Evolutionary conservation across 2,797 vertebrate species (phyloP).

Genomic region (Rhinophrynus dorsalis): DNA sequence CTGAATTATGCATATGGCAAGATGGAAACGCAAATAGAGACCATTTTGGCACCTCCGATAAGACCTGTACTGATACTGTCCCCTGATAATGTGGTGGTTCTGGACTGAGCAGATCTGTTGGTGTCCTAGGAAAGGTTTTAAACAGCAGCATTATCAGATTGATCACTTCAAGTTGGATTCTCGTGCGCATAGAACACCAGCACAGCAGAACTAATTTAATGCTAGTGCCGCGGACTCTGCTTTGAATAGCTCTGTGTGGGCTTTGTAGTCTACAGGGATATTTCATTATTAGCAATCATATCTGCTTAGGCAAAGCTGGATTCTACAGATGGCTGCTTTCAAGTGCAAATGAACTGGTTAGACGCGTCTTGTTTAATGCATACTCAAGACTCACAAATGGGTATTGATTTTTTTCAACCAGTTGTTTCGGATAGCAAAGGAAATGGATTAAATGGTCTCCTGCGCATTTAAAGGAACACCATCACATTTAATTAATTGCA

Average conservation of each 20-base stretch:
- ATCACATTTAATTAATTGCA: conserved; percentile 99
- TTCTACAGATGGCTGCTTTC: conserved; percentile 99
- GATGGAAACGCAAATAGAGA: too few species aligned
- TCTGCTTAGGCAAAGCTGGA: conserved; percentile 99
- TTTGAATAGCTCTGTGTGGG: conserved; percentile 90
- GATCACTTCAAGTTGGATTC: conserved; percentile 70
- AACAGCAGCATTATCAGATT: conserved; percentile 68
- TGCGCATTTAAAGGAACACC: conserved; percentile 98
- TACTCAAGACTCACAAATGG: conserved; percentile 99
- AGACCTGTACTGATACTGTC: too few species aligned
- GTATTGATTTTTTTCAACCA: conserved; percentile 98
- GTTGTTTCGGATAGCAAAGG: conserved; percentile 96
- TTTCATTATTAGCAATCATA: conserved; percentile 99
- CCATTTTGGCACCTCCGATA: too few species aligned
- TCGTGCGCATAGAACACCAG: conserved; percentile 69
- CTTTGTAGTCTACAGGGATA: conserved; percentile 95
- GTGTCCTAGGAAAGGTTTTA: conserved; percentile 62
- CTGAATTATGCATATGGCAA: too few species aligned
- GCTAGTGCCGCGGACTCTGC: conserved; percentile 93
- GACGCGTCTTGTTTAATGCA: conserved; percentile 99
- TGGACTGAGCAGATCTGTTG: conserved; percentile 52
- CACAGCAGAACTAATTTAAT: conserved; percentile 89
- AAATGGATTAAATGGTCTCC: conserved; percentile 99
- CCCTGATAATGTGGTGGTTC: too few species aligned
- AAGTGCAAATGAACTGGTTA: conserved; percentile 99